Percentiles rank a stretch among this genome's conserved stretches.
These are phyloP conservation scores for Sebastiscus albofasciatus DNA, from an alignment of 2,797 vertebrate species.

Conservation along the genomic window DNA sequence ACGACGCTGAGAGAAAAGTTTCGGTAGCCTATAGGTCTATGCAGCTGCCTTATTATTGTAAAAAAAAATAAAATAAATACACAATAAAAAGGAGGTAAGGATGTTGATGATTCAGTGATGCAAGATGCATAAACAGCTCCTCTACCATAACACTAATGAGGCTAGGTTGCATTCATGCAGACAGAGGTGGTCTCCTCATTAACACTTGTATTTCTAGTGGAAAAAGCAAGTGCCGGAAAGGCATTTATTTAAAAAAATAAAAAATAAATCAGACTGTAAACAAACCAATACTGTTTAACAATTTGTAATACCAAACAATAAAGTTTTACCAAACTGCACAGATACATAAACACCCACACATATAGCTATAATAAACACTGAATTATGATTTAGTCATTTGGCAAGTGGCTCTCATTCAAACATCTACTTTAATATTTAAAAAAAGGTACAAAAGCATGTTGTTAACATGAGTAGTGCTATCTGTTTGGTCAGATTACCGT, in stretches of 20 bases:
- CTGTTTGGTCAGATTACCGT: not conserved
- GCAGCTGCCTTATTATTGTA: not conserved
- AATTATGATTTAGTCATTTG: not conserved
- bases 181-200: conserved; percentile 28
- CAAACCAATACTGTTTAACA: not conserved
- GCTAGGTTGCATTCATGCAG: conserved; percentile 15
- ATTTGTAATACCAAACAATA: not conserved
- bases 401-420: not conserved
- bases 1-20: not conserved
- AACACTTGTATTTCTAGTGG: conserved; percentile 3
- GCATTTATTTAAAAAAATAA: not conserved
- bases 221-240: not conserved
- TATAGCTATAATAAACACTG: not conserved
- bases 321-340: not conserved
- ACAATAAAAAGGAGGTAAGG: not conserved
- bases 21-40: not conserved
- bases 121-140: conserved; percentile 9
- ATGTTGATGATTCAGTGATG: not conserved
- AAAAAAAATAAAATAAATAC: not conserved
- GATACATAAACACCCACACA: not conserved
- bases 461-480: not conserved
- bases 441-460: not conserved
- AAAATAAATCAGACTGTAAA: not conserved
- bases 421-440: not conserved
- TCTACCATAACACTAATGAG: conserved; percentile 33